Conservation (phyloP, 1,140 invertebrate species). For the Drepana arcuata region DNA sequence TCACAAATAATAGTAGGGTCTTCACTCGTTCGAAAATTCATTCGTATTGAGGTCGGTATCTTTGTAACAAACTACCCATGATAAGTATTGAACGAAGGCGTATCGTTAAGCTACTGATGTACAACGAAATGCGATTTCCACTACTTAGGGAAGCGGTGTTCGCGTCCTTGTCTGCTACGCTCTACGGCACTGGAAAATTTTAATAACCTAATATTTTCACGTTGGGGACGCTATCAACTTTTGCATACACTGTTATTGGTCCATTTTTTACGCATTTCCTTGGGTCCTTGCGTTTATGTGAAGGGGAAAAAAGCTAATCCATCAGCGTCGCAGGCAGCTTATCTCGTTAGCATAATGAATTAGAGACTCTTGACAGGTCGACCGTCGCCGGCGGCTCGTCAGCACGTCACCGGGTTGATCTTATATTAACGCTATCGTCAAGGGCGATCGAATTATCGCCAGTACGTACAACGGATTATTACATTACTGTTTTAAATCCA, state of each 20-base stretch:
- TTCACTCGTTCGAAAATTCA: no score
- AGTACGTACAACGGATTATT: no score
- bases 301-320: conserved; percentile 39
- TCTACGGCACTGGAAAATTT: conserved; percentile 23
- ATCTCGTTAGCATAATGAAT: conserved; percentile 63
- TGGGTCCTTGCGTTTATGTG: conserved; percentile 33
- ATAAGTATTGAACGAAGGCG: no score
- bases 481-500: no score
- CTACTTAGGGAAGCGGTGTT: background rate
- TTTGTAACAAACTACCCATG: no score
- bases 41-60: no score
- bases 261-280: conserved; percentile 37
- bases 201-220: conserved; percentile 29
- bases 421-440: no score
- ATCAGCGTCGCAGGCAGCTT: conserved; percentile 50
- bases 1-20: no score
- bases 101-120: background rate
- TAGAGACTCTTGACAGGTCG: conserved; percentile 34
- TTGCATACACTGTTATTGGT: conserved; percentile 31
- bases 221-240: conserved; percentile 13
- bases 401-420: no score
- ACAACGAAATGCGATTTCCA: background rate
- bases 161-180: conserved; percentile 11
- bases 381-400: no score
- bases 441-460: no score